Percentiles rank a stretch among this genome's conserved stretches.
phyloP scores from a whole-genome alignment of 2,113 vertebrate genomes.

The Cairina moschata region DNA sequence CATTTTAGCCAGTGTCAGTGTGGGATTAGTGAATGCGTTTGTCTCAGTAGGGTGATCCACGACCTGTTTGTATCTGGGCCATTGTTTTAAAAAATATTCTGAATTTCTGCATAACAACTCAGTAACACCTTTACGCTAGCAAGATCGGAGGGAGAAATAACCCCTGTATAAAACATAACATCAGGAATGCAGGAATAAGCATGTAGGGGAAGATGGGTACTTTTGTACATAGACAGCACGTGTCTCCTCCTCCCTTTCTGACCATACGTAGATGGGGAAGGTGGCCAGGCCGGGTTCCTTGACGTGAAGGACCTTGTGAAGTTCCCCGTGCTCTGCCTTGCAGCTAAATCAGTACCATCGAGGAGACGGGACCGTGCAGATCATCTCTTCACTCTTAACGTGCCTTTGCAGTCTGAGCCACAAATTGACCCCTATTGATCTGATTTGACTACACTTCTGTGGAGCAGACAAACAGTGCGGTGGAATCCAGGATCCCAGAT shows the following conservation, averaged over 20 bases:
- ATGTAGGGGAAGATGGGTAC: neutral
- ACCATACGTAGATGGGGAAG: accelerated
- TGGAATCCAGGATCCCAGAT: neutral
- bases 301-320: neutral
- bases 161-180: neutral
- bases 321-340: neutral
- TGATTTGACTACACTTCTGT: neutral
- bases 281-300: neutral
- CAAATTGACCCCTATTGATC: slow-evolving; percentile 34
- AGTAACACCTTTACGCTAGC: neutral
- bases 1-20: neutral
- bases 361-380: neutral
- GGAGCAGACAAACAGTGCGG: neutral
- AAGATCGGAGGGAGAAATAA: neutral
- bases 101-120: neutral
- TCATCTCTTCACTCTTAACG: neutral
- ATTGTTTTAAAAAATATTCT: neutral
- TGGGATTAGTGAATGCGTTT: neutral
- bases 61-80: neutral
- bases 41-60: neutral
- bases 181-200: neutral
- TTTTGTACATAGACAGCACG: neutral
- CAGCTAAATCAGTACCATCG: neutral
- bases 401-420: neutral
- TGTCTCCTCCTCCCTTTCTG: neutral